Conservation (phyloP, 2,113 vertebrate genomes). For the Nansenia antarctica region DNA sequence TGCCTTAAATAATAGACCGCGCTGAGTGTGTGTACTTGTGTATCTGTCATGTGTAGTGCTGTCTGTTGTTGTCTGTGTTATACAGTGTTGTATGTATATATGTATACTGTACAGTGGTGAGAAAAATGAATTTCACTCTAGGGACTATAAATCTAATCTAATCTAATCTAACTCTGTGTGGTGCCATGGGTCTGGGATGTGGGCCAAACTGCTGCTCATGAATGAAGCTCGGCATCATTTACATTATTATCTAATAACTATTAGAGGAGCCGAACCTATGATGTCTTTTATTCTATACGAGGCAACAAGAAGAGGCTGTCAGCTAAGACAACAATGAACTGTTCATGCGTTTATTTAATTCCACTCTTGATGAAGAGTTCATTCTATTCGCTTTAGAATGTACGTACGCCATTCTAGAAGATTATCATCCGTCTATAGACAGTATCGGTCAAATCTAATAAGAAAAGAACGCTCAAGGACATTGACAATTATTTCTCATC, state of each 20-base stretch:
- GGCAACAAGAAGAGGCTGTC: not conserved
- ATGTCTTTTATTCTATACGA: not conserved
- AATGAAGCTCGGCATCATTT: slow-evolving; percentile 38
- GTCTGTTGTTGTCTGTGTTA: too few relatives aligned
- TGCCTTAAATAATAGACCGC: too few relatives aligned
- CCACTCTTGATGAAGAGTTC: not conserved
- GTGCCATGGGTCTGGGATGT: slow-evolving; percentile 23
- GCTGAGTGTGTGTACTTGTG: too few relatives aligned
- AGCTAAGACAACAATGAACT: not conserved
- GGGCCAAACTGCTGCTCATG: slow-evolving; percentile 19
- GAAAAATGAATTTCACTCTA: too few relatives aligned
- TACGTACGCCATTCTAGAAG: too few relatives aligned
- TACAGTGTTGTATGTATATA: too few relatives aligned
- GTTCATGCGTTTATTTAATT: not conserved
- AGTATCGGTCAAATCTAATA: not conserved
- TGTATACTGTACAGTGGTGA: too few relatives aligned
- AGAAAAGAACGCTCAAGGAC: slow-evolving; percentile 37
- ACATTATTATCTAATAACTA: slow-evolving; percentile 44
- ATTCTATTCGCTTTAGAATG: too few relatives aligned
- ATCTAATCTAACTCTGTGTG: too few relatives aligned
- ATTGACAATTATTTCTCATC: slow-evolving; percentile 8
- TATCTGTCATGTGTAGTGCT: too few relatives aligned
- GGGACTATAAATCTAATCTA: too few relatives aligned
- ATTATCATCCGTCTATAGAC: too few relatives aligned
- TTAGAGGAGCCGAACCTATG: slow-evolving; percentile 4